Base-by-base conservation (phyloP, 2,888 invertebrate genomes). In the Chloroclystis v-ata region DNA sequence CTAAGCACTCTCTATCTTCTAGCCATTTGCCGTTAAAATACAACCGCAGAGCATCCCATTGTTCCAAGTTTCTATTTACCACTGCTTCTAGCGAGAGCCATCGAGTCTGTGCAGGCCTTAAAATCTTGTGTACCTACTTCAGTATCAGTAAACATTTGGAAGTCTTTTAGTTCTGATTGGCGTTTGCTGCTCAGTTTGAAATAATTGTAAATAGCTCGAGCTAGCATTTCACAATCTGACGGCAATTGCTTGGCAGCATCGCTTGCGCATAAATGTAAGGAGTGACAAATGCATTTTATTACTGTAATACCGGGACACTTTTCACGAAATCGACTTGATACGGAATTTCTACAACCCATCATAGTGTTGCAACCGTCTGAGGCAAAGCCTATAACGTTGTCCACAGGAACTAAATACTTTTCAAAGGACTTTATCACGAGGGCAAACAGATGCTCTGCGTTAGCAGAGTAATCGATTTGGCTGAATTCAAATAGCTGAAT, bases 261-360 rank as follows among this genome's bases (percentile, higher is more conserved):
- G 24, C 41, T 45, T 1, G 56, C 46, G 12, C 56, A 60, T 6
- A 57, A 13, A 38, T 57, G 57, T 9, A 55, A 37, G 0, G 56
- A 56, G 35, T 57, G 56, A 40, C 60, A 60, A 32, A 56, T 11
- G 13, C 55, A 57, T 46, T 57, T 57, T 30, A 30, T 9, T 1
- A 30, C 33, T 5, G 37, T 30, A 2, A 59, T 53, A 8, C 56
- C 57, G 4, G 59, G 54, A 29, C 46, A 54, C 1, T 28, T 0
- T 25, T 25, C n/a, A 40, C 49, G 32, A 28, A 59, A 56, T 35
- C 48, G 14, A 4, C 28, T 47, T 0, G 50, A 49, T 0, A 56
- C 49, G 6, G 32, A 41, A 10, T 41, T 41, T 11, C 10, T 13
- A 10, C 33, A 33, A 2, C 41, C 33, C 41, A 55, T 59, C 52